Conservation (phyloP, 2,113 vertebrate species). For the Pungitius pungitius region DNA sequence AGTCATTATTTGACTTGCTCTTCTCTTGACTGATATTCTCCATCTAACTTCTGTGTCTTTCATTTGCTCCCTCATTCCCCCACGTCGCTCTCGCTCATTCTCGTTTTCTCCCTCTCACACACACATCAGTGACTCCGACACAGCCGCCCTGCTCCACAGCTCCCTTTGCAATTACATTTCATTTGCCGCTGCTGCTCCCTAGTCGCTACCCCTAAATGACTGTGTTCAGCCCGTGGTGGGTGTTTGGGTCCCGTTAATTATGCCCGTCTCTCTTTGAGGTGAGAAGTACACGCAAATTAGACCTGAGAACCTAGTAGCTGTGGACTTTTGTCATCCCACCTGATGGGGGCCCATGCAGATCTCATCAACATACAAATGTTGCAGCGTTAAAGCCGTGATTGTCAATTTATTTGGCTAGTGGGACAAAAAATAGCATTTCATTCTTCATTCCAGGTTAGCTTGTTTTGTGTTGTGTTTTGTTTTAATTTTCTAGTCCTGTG, state of each 20-base stretch:
- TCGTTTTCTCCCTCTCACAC: constrained; percentile 30
- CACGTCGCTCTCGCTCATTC: constrained; percentile 52
- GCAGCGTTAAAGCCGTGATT: constrained; percentile 18
- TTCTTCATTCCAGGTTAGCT: constrained; percentile 3
- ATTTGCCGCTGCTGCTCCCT: constrained; percentile 75
- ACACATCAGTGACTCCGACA: constrained; percentile 60
- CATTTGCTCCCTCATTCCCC: constrained; percentile 63
- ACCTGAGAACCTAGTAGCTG: constrained; percentile 49
- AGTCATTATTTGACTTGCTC: constrained; percentile 45
- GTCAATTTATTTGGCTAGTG: constrained; percentile 10
- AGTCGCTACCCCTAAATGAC: constrained; percentile 74
- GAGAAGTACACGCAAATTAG: constrained; percentile 68
- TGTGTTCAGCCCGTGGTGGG: constrained; percentile 62
- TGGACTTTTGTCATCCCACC: constrained; percentile 53
- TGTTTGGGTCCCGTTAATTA: constrained; percentile 75
- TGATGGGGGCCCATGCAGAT: constrained; percentile 56
- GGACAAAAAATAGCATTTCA: constrained; percentile 16
- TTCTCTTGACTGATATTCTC: constrained; percentile 50
- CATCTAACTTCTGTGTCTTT: constrained; percentile 56
- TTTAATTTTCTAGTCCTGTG: not conserved
- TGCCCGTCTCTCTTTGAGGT: constrained; percentile 60
- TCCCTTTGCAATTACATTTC: constrained; percentile 80
- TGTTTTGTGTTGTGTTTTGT: not conserved
- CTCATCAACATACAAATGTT: constrained; percentile 51
- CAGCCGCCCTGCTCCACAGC: constrained; percentile 56